Evolutionary conservation across 2,888 invertebrate species (phyloP), one percentile per base, ranked within the genome.

Genomic region (Dryocosmus kuriphilus): DNA sequence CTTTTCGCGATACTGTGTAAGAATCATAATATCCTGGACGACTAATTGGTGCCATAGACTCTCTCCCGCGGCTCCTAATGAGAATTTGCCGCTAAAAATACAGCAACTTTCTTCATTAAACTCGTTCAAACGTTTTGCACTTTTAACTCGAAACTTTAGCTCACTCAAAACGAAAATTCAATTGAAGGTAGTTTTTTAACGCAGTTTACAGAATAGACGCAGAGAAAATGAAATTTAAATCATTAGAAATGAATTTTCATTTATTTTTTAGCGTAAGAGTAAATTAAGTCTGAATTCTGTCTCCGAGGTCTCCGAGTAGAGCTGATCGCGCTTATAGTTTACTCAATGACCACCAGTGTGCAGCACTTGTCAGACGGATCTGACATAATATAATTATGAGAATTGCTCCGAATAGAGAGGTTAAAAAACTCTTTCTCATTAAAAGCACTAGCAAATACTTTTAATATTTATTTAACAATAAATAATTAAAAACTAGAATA

Each of bases 1-100:
- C 57, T 57, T 57, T 24, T 57, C 57, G 57, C 24, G 57, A 57
- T 57, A 57, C 57, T 57, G 57, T 24, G 57, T 57, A 57, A 57
- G 57, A 24, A 57, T 57, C 57, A 57, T 57, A 57, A 57, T 57
- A 8, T 57, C 55, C 55, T 57, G 11, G 55, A 57, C 57, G 57
- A 57, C 57, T 57, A 57, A 57, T 57, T 57, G 24, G 24, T 57
- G 24, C 24, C 57, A 51, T 51, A 57, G 57, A 57, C 57, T 57
- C 57, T 24, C 24, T 57, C 57, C 8, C 8, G n/a, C 19, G 24
- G 14, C 57, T 57, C 24, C 24, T 57, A 57, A 57, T 24, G 57
- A 57, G 57, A 24, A 57, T 57, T 57, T 57, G 22, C 24, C 11
- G 11, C 57, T 57, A 24, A 57, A 57, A 57, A 57, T 57, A 57